Conservation (phyloP, 2,113 vertebrate species). For the Pleuronectes platessa region DNA sequence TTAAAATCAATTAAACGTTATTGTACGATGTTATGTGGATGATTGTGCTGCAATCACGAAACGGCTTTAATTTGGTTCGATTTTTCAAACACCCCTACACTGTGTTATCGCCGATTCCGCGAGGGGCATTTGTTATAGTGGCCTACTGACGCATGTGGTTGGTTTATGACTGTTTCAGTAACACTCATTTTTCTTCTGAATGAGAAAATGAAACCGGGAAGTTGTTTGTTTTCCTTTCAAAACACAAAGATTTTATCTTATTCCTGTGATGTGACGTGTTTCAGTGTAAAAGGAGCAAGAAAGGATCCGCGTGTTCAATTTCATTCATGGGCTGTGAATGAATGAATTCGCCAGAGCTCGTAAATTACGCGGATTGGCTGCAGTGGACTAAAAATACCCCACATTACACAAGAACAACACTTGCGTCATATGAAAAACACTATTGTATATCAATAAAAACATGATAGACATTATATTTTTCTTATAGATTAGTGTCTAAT, state of each 20-base stretch:
- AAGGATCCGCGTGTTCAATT: constrained; percentile 13
- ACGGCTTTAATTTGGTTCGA: not conserved
- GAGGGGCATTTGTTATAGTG: constrained; percentile 67
- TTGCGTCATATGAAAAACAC: not conserved
- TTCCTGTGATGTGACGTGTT: not conserved
- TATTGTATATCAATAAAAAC: not conserved
- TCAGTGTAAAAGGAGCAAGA: not conserved
- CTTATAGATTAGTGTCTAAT: too few relatives aligned
- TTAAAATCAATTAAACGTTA: not conserved
- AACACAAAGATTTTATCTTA: not conserved
- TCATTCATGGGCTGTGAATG: constrained; percentile 51
- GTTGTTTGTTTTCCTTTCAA: not conserved
- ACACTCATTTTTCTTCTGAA: not conserved
- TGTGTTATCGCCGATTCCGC: constrained; percentile 28
- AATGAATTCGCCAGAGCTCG: constrained; percentile 28
- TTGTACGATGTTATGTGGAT: not conserved
- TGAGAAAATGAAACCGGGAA: not conserved
- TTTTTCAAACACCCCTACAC: constrained; percentile 45
- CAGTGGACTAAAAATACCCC: not conserved
- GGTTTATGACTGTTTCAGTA: constrained; percentile 19
- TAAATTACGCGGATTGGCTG: constrained; percentile 2
- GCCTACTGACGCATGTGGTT: constrained; percentile 65
- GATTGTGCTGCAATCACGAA: accelerated
- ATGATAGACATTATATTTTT: not conserved
- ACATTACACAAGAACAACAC: not conserved